These are phyloP conservation scores for Pluvianellus socialis DNA, from an alignment of 2,113 vertebrate genomes.

Conservation along the genomic window DNA sequence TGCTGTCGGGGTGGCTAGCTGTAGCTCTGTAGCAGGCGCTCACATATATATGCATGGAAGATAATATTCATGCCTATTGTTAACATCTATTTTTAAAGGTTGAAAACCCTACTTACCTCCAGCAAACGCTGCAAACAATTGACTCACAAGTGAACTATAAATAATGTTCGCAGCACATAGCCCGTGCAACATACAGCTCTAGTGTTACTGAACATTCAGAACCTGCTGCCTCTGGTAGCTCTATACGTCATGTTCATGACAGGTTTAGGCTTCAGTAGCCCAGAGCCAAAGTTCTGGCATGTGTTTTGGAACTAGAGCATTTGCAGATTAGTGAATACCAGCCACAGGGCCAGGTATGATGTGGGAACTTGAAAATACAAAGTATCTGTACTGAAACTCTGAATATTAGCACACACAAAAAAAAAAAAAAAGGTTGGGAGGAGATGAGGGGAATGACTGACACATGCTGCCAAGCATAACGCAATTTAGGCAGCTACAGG, in stretches of 20 bases:
- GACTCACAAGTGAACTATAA: constrained; percentile 37
- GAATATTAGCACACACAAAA: not conserved
- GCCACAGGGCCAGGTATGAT: constrained; percentile 27
- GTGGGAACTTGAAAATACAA: not conserved
- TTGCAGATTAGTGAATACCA: not conserved
- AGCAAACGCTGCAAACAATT: constrained; percentile 36
- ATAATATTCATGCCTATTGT: not conserved
- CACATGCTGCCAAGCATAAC: not conserved
- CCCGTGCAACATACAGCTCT: not conserved
- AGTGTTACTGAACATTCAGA: constrained; percentile 18
- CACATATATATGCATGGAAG: not conserved
- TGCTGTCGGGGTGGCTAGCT: not conserved
- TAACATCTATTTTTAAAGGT: not conserved
- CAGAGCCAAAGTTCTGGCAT: not conserved
- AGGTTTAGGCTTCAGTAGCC: constrained; percentile 3
- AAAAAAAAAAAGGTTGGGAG: not conserved
- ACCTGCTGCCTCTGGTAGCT: constrained; percentile 14
- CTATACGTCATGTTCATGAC: not conserved
- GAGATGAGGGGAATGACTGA: not conserved
- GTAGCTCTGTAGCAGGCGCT: not conserved
- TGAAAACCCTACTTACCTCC: constrained; percentile 2
- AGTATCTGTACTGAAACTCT: not conserved
- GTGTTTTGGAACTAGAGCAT: not conserved
- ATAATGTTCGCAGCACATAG: not conserved
- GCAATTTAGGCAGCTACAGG: not conserved